Conservation (phyloP, 2,888 invertebrate species). For the Synergus laeviventris region DNA sequence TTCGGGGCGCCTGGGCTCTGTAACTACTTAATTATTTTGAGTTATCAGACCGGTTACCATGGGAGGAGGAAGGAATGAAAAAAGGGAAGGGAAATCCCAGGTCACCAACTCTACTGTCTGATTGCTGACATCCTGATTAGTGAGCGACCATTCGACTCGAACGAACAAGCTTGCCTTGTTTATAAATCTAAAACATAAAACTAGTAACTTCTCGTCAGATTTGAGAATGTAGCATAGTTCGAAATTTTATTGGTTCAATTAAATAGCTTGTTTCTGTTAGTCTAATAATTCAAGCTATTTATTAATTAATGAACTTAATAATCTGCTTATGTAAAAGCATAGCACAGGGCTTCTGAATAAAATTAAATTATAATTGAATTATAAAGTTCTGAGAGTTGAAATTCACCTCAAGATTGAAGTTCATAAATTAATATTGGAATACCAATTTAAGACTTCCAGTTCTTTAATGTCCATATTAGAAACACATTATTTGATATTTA, state of each 20-base stretch:
- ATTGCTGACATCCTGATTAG: slow-evolving; percentile 55
- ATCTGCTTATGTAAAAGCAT: slow-evolving; percentile 32
- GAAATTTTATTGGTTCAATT: background rate
- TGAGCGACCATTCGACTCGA: slow-evolving; percentile 11
- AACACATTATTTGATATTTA: background rate
- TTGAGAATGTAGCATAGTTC: too few species aligned
- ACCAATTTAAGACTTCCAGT: background rate
- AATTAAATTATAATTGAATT: slow-evolving; percentile 18
- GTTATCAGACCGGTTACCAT: slow-evolving; percentile 12
- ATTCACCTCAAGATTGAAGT: slow-evolving; percentile 14
- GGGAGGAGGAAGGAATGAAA: slow-evolving; percentile 28
- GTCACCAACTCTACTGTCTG: slow-evolving; percentile 49
- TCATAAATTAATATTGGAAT: slow-evolving; percentile 23
- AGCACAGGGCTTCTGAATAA: slow-evolving; percentile 28
- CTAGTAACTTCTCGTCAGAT: too few species aligned
- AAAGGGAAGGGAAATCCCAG: slow-evolving; percentile 41
- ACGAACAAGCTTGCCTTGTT: slow-evolving; percentile 13
- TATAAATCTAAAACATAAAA: background rate
- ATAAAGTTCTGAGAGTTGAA: slow-evolving; percentile 31
- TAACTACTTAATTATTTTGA: slow-evolving; percentile 51
- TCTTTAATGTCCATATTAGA: background rate
- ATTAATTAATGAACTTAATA: slow-evolving; percentile 35
- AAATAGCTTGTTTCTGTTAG: background rate
- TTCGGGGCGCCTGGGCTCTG: slow-evolving; percentile 49
- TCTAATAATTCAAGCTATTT: slow-evolving; percentile 17